Evolutionary conservation across 1,140 invertebrate species (phyloP), one percentile per base, ranked within the genome.

Genomic region (Nylanderia fulva): DNA sequence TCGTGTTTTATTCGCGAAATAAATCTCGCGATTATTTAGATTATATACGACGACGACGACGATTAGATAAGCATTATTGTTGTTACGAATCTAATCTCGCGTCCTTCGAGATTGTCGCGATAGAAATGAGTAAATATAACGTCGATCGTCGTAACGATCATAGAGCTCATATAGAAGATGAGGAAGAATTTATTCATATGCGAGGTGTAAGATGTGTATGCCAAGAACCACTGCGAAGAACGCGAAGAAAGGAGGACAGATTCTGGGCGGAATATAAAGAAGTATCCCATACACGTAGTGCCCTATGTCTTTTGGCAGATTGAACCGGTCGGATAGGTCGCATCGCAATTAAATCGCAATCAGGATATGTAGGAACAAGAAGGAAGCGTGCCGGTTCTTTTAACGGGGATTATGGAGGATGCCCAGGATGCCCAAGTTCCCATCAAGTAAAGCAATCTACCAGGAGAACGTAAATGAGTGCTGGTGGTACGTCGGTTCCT

Each of bases 381-480:
- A 90, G 75, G 72, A 72, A 33, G 39, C 42, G 42, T 89, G 88
- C 85, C 79, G 79, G 85, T 87, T 90, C 84, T 90, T 87, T 91
- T 86, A 84, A 83, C 85, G 89, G 89, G 84, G 80, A 91, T 92
- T 86, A 91, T 79, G 58, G 82, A 92, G 89, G 91, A 87, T 91
- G 91, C 87, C 90, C 90, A 92, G 89, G 91, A 87, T 91, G 91
- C 87, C 90, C 90, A 92, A 93, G 90, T 93, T 92, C 92, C 90
- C 88, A 93, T 92, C 91, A 92, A 91, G 91, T 90, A 92, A 92
- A 91, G 90, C 86, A 92, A 52, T 58, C 61, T 89, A 92, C 61
- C 89, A 93, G 91, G 90, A 90, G 89, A 92, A 54, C 69, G 84
- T 89, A 86, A 87, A 85, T 9, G 72, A 33, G 15, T 9, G 63